Conservation (phyloP, 2,888 invertebrate species). For the Drosophila buzzatii region DNA sequence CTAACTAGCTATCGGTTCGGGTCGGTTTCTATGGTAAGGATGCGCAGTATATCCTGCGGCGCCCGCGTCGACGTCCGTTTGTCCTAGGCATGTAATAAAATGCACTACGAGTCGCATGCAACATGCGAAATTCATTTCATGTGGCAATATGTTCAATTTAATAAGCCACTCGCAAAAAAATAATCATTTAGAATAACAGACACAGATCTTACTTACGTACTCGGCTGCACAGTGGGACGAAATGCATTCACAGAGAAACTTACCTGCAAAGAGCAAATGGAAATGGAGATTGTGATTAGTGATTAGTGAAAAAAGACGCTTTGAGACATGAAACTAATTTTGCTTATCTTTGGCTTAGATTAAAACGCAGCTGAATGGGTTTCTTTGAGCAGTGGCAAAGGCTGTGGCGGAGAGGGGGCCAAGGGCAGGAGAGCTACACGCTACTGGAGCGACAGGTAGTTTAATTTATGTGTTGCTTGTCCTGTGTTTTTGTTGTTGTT, state of each 20-base stretch:
- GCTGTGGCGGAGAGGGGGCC: not conserved
- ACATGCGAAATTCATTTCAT: constrained; percentile 54
- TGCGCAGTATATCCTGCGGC: constrained; percentile 81
- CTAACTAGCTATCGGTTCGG: not conserved
- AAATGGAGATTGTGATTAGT: constrained; percentile 52
- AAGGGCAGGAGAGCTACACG: constrained; percentile 26
- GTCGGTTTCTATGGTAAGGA: constrained; percentile 56
- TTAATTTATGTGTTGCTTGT: constrained; percentile 78
- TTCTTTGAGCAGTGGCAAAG: not conserved
- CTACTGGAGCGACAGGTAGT: constrained; percentile 81
- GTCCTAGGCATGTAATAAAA: constrained; percentile 59
- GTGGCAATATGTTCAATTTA: constrained; percentile 53
- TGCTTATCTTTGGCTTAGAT: constrained; percentile 48
- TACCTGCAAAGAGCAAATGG: constrained; percentile 64
- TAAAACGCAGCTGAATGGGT: constrained; percentile 10
- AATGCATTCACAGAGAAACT: constrained; percentile 45
- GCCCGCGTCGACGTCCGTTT: constrained; percentile 19
- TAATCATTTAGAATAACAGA: not conserved
- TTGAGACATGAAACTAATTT: constrained; percentile 68
- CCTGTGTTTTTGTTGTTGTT: constrained; percentile 29
- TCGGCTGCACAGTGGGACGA: constrained; percentile 4
- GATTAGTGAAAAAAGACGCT: constrained; percentile 58
- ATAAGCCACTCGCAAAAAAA: constrained; percentile 42
- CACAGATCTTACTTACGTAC: constrained; percentile 42
- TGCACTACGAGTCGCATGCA: constrained; percentile 64